Evolutionary conservation across 1,140 invertebrate genomes (phyloP), one percentile per base, ranked within the genome.

Genomic region (Macrostomum lignano): DNA sequence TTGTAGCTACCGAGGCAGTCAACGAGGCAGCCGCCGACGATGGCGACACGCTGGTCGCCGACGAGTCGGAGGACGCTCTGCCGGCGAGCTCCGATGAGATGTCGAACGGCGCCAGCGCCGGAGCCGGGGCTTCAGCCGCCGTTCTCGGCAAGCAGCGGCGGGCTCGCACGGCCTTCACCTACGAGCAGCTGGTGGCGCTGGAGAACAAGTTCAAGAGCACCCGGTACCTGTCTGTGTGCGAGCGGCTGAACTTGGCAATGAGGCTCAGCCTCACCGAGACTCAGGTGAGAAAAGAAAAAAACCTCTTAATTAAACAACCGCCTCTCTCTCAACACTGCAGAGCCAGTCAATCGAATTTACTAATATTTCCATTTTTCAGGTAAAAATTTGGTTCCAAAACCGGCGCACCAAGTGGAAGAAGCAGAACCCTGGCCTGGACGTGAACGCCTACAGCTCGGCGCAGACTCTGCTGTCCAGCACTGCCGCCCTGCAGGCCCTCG

Each of bases 81-180:
- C n/a, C n/a, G n/a, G n/a, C n/a, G n/a, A n/a, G n/a, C n/a, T n/a
- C n/a, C n/a, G n/a, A n/a, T n/a, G n/a, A n/a, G n/a, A n/a, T n/a
- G n/a, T n/a, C n/a, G n/a, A n/a, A n/a, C n/a, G n/a, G n/a, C n/a
- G n/a, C n/a, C n/a, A n/a, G n/a, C n/a, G n/a, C n/a, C n/a, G n/a
- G n/a, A n/a, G n/a, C n/a, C n/a, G n/a, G n/a, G n/a, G n/a, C n/a
- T n/a, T n/a, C n/a, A n/a, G n/a, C n/a, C n/a, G n/a, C n/a, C n/a
- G n/a, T n/a, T n/a, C n/a, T n/a, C n/a, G 74, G 74, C 0, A 32
- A 32, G 17, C 31, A n/a, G 3, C n/a, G 31, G 17, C 13, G 19
- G 13, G 14, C 31, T n/a, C 3, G 31, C 13, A 32, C 31, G 3
- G 11, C 19, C 7, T 32, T 32, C 19, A 32, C 31, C 4, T 17